A percentile compares a stretch with the other conserved stretches of the same genome.
These are phyloP conservation scores for Cabera pusaria DNA, from an alignment of 2,888 invertebrate genomes.

Conservation along the genomic window DNA sequence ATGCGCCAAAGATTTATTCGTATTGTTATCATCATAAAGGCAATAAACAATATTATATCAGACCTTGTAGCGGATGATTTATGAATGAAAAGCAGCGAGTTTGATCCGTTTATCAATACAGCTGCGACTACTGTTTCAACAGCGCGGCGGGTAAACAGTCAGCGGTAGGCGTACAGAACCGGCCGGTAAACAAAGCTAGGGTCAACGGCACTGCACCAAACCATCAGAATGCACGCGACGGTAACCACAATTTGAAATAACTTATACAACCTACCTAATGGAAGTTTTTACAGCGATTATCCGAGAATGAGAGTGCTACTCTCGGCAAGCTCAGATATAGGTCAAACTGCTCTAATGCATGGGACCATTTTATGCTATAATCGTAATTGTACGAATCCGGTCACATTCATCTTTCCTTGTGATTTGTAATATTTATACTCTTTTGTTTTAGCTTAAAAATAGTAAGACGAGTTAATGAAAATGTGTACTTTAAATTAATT, in stretches of 20 bases:
- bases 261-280: conserved; percentile 13
- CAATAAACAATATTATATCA: conserved; percentile 30
- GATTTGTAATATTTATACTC: too few species aligned
- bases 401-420: too few species aligned
- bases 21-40: conserved; percentile 14
- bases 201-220: conserved; percentile 57
- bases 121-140: conserved; percentile 48
- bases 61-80: conserved; percentile 24
- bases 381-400: too few species aligned
- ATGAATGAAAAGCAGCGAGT: conserved; percentile 33
- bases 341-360: conserved; percentile 11
- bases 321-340: conserved; percentile 11
- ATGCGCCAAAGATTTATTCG: conserved; percentile 19
- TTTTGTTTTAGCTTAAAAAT: too few species aligned
- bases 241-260: conserved; percentile 27
- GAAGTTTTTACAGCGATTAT: conserved; percentile 10
- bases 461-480: too few species aligned
- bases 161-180: conserved; percentile 45
- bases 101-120: conserved; percentile 44
- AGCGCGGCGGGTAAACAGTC: conserved; percentile 40
- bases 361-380: conserved; percentile 12
- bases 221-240: conserved; percentile 31
- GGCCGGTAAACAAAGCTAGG: conserved; percentile 64
- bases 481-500: too few species aligned
- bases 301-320: conserved; percentile 8